These are phyloP conservation scores for Apoda limacodes DNA, from an alignment of 2,888 invertebrate species.

Conservation along the genomic window DNA sequence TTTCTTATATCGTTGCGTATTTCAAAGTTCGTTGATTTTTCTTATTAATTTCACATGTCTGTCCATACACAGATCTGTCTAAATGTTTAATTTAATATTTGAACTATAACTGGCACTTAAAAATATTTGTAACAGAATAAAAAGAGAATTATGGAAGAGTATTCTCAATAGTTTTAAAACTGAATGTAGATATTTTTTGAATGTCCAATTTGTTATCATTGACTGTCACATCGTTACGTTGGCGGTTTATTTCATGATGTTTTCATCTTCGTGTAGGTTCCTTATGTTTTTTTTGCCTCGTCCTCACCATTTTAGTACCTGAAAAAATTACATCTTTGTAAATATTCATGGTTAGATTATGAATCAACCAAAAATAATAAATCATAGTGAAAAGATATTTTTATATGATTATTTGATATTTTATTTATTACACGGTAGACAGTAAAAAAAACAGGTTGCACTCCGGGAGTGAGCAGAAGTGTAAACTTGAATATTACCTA, in stretches of 20 bases:
- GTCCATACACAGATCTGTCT: conserved; percentile 18
- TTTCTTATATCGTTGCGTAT: conserved; percentile 28
- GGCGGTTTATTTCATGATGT: conserved; percentile 8
- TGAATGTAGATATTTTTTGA: conserved; percentile 19
- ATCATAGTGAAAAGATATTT: too few species aligned
- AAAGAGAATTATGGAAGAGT: conserved; percentile 40
- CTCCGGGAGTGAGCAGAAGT: too few species aligned
- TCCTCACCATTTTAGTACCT: conserved; percentile 49
- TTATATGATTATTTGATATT: too few species aligned
- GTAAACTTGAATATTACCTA: too few species aligned
- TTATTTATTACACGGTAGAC: too few species aligned
- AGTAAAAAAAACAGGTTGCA: too few species aligned
- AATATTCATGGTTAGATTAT: too few species aligned
- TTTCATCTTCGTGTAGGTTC: conserved; percentile 34
- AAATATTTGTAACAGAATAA: conserved; percentile 27
- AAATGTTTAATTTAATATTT: too few species aligned
- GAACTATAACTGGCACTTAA: conserved; percentile 40
- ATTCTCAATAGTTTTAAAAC: conserved; percentile 28
- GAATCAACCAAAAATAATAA: too few species aligned
- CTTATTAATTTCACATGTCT: conserved; percentile 19
- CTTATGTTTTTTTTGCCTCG: conserved; percentile 43
- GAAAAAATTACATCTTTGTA: conserved; percentile 32
- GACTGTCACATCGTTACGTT: conserved; percentile 37
- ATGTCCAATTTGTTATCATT: conserved; percentile 17
- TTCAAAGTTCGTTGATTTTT: conserved; percentile 29